A percentile compares a stretch with the other conserved stretches of the same genome.
These are phyloP conservation scores for Xestobium rufovillosum DNA, from an alignment of 2,888 invertebrate genomes.

Conservation along the genomic window DNA sequence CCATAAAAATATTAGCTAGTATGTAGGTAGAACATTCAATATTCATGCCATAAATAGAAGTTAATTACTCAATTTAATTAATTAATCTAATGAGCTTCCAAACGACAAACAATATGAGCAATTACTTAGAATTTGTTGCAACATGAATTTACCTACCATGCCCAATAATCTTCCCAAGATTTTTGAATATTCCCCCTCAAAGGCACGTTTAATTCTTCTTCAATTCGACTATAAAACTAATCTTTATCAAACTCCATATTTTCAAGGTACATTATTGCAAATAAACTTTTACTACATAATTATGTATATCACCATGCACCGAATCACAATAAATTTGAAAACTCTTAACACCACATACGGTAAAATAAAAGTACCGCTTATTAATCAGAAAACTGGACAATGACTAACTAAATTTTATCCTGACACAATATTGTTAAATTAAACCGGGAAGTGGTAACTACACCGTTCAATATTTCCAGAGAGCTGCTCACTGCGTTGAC, in stretches of 20 bases:
- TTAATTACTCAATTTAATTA: too few species aligned
- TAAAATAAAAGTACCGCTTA: constrained; percentile 4
- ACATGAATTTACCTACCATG: constrained; percentile 40
- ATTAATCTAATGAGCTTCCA: too few species aligned
- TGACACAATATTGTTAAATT: constrained; percentile 25
- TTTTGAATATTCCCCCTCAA: constrained; percentile 28
- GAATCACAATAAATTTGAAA: too few species aligned
- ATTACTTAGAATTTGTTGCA: too few species aligned
- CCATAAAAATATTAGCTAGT: too few species aligned
- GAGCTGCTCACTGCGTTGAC: constrained; percentile 24
- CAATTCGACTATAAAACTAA: constrained; percentile 34
- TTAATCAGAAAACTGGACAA: constrained; percentile 9
- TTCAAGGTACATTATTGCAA: too few species aligned
- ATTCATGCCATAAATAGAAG: too few species aligned
- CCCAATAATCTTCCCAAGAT: constrained; percentile 40
- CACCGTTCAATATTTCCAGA: constrained; percentile 28
- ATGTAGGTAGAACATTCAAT: too few species aligned
- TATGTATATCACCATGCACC: too few species aligned
- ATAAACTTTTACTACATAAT: too few species aligned
- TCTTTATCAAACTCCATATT: constrained; percentile 30
- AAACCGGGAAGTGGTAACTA: constrained; percentile 30
- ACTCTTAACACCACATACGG: too few species aligned
- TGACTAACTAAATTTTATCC: constrained; percentile 25
- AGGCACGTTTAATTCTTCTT: constrained; percentile 34
- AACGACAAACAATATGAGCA: too few species aligned